Evolutionary conservation across 1,140 invertebrate species (phyloP).

Genomic region (Dreissena polymorpha): DNA sequence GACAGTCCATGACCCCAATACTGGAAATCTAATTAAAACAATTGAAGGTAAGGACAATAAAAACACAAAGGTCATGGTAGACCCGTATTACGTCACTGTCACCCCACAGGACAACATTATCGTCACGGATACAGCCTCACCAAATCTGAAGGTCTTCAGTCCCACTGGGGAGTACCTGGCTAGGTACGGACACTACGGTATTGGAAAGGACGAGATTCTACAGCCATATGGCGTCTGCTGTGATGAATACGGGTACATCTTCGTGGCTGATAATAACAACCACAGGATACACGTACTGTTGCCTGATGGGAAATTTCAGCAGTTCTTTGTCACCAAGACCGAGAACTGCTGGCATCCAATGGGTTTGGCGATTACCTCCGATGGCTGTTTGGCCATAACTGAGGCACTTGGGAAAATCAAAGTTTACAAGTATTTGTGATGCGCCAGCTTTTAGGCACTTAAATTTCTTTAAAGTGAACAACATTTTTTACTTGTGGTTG

Average conservation of each 20-base stretch:
- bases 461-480: no score
- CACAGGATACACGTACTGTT: conserved; percentile 72
- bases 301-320: conserved; percentile 71
- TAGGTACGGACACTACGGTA: conserved; percentile 71
- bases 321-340: conserved; percentile 68
- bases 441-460: no score
- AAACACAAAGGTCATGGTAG: conserved; percentile 65
- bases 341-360: conserved; percentile 75
- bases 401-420: conserved; percentile 75
- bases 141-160: conserved; percentile 74
- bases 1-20: conserved; percentile 68
- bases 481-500: no score
- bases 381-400: conserved; percentile 69
- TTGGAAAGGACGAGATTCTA: conserved; percentile 67
- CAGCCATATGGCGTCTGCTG: conserved; percentile 75
- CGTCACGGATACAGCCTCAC: conserved; percentile 74
- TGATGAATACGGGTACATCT: conserved; percentile 73
- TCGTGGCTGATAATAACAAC: conserved; percentile 76
- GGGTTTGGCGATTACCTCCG: conserved; percentile 65
- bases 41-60: conserved; percentile 64
- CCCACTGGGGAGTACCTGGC: conserved; percentile 60
- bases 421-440: conserved; percentile 73
- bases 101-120: conserved; percentile 67
- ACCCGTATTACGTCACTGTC: conserved; percentile 73
- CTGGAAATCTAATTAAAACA: conserved; percentile 62